Conservation (phyloP, 1,140 invertebrate species). For the Proales similis region DNA sequence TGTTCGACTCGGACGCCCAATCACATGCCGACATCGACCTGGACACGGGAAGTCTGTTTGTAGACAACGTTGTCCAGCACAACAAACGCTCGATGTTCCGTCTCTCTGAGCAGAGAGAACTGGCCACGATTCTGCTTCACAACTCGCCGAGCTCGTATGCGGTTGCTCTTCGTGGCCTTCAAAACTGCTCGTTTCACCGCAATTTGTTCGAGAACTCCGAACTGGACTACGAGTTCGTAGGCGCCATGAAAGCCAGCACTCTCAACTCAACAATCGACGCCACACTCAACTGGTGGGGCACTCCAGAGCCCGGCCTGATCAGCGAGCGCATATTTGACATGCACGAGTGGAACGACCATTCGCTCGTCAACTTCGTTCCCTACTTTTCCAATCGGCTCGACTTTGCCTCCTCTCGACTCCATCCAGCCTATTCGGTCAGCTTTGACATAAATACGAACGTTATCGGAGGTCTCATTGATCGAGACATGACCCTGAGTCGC, state of each 20-base stretch:
- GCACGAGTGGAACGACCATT: constrained; percentile 98
- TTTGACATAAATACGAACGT: constrained; percentile 41
- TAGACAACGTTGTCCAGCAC: constrained; percentile 67
- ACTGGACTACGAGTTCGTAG: constrained; percentile 81
- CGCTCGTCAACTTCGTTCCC: constrained; percentile 70
- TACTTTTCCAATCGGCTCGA: constrained; percentile 64
- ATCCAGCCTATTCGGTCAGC: constrained; percentile 57
- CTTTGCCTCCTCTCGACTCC: constrained; percentile 42
- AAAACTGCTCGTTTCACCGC: constrained; percentile 78
- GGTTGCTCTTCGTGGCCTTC: constrained; percentile 83
- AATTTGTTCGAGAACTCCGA: constrained; percentile 80
- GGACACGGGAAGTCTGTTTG: constrained; percentile 69
- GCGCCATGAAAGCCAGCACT: constrained; percentile 64
- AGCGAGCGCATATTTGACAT: constrained; percentile 88
- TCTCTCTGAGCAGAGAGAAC: constrained; percentile 42
- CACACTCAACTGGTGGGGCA: constrained; percentile 90
- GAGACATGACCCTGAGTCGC: constrained; percentile 64
- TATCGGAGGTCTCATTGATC: constrained; percentile 73
- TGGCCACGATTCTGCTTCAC: constrained; percentile 39
- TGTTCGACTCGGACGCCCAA: constrained; percentile 77
- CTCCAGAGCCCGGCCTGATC: constrained; percentile 62
- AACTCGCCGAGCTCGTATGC: constrained; percentile 65
- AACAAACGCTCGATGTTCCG: constrained; percentile 57
- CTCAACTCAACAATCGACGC: constrained; percentile 80
- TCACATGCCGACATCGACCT: constrained; percentile 88